Evolutionary conservation across 1,140 invertebrate genomes (phyloP), one percentile per base, ranked within the genome.

Genomic region (Eurosta solidaginis): DNA sequence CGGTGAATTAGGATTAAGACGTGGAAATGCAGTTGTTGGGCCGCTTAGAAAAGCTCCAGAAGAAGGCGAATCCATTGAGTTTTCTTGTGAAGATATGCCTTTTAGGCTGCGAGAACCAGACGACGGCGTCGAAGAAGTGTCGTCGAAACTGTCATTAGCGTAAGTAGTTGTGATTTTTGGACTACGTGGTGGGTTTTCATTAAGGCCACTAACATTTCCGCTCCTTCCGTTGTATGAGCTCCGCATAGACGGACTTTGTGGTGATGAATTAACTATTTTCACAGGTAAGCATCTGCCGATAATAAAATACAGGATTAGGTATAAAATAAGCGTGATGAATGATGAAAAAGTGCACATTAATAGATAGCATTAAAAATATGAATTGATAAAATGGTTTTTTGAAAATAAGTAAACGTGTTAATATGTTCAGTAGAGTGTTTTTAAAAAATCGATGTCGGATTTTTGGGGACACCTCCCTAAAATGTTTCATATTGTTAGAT

Each of bases 141-240:
- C 83, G 17, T 87, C 85, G 50, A 80, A 82, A 68, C 86, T 86
- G n/a, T 87, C 85, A 45, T 86, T 84, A 40, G 85, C 84, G 78
- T 80, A 87, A 27, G 85, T 87, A 3, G 80, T 81, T 4, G 84
- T 88, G 36, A 88, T 88, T 77, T 88, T 85, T 36, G 86, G 86
- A 78, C 86, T 88, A 22, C 85, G 75, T 0, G 85, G 86, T 20
- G 81, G 81, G 63, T 79, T 80, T 25, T 82, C 78, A 33, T 73
- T 47, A 0, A 81, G 75, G 73, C 74, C 77, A 59, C 14, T 83
- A 79, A 40, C 42, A 40, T 73, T 42, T 27, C 47, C 52, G 22
- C 36, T 36, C 47, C 76, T 40, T 27, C 36, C 9, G 10, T 20
- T 47, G 47, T 79, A 78, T 20, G 50, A 76, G 33, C 74, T 79